Evolutionary conservation across 2,797 vertebrate genomes (phyloP), one percentile per base, ranked within the genome.

Genomic region (Acropternis orthonyx): DNA sequence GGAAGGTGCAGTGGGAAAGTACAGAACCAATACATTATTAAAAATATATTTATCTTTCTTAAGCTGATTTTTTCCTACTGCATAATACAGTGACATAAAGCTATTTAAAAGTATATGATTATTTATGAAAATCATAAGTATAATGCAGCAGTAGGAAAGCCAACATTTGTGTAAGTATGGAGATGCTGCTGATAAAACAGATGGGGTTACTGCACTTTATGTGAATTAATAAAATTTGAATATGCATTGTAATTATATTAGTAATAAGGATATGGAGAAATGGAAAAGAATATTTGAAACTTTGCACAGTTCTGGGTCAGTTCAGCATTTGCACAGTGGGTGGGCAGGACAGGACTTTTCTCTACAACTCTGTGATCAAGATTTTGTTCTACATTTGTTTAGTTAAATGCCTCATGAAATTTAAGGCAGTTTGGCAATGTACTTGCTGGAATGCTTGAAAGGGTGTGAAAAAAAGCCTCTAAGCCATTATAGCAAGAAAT

Each of bases 311-410:
- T 85, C 46, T 48, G 39, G 19, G 16, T 37, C 59, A 58, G 26
- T 74, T 41, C 21, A 22, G 11, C 65, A 37, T 80, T 73, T 74
- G 21, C 48, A 12, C 23, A n/a, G 12, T 67, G 28, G 14, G 32
- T 83, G 21, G 28, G 41, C 86, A 78, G 34, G 37, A 36, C 17
- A 73, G 36, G 34, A 69, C 63, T 93, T 87, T 85, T 94, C 37
- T 72, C 52, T 32, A 18, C 32, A 65, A 11, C 12, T 9, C n/a
- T 65, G 19, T 44, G 54, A 62, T 88, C 27, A 41, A 65, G 34
- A 88, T 91, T 93, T 46, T 81, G 43, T 62, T 83, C 82, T 88
- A 39, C 28, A 41, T 88, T 89, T 88, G 43, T 91, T 83, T 66
- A 55, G 10, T 56, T 92, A 81, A 91, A 78, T 41, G 62, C 54